Base-by-base conservation (phyloP, 2,888 invertebrate genomes). In the Hecatera dysodea region DNA sequence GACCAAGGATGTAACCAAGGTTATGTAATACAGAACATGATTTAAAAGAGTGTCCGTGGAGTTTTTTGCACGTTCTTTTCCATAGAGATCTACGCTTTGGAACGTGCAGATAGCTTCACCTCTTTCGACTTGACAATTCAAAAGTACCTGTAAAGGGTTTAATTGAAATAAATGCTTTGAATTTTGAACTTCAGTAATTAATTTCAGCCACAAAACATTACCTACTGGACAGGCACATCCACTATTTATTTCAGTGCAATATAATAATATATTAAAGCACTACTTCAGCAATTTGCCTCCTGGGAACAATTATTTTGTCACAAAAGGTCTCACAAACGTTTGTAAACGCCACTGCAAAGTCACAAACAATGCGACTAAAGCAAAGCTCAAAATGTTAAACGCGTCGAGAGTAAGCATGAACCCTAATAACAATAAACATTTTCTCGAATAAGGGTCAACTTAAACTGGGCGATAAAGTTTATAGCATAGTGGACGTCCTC, bases 291-390 rank as follows among this genome's bases (percentile, higher is more conserved):
- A 36, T 33, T 50, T 19, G n/a, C 19, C 12, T 7, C 9, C 11
- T n/a, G 1, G 53, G 11, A 11, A 53, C 6, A 33, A 53, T 27
- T 12, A 56, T 50, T 53, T 33, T 17, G 1, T 22, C n/a, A n/a
- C 24, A 36, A 33, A 44, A 33, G 29, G 17, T 57, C 1, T n/a
- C n/a, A 39, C 29, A 59, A 46, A 53, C 29, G 42, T 68, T 53
- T 68, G 19, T 12, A 8, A 29, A 67, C 39, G 17, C 24, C 19
- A 67, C 52, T 29, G 68, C 53, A 48, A 52, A 75, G 66, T 52
- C 52, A 50, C 33, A 42, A 72, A 75, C 67, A 44, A 19, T 63
- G n/a, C 48, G 27, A 56, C 4, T 29, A 46, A 72, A 72, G 11
- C 55, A 55, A 57, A 46, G 53, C 39, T 53, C 24, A 29, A 53